These are phyloP conservation scores for Falcunculus frontatus DNA, from an alignment of 2,113 vertebrate genomes.

Conservation along the genomic window DNA sequence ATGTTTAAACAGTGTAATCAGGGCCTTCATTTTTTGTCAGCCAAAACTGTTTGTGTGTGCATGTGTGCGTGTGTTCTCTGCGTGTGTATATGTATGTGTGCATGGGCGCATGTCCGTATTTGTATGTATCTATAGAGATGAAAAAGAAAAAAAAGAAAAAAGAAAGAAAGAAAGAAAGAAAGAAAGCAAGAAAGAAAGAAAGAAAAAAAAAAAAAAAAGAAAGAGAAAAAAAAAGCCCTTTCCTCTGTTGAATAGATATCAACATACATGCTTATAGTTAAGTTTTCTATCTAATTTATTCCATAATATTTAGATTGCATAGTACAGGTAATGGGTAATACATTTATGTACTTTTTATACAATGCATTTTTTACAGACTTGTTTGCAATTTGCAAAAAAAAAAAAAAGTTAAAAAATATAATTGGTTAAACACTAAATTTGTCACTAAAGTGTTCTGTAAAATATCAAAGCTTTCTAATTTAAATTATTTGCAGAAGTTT, in stretches of 20 bases:
- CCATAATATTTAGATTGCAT: conserved; percentile 84
- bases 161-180: conserved; percentile 3
- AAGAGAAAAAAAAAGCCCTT: conserved; percentile 33
- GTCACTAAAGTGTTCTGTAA: conserved; percentile 51
- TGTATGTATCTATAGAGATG: conserved; percentile 72
- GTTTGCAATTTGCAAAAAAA: conserved; percentile 65
- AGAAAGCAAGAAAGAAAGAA: not conserved
- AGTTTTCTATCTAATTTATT: conserved; percentile 89
- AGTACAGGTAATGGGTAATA: conserved; percentile 85
- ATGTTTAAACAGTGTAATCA: conserved; percentile 46
- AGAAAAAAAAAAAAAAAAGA: not conserved
- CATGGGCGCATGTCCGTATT: not conserved
- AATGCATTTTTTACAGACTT: conserved; percentile 66
- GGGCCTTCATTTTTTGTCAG: conserved; percentile 47
- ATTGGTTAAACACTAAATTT: conserved; percentile 55
- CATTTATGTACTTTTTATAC: conserved; percentile 72
- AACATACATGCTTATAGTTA: conserved; percentile 81
- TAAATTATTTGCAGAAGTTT: conserved; percentile 50
- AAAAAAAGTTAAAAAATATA: not conserved
- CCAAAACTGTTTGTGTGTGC: conserved; percentile 42
- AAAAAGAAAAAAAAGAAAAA: conserved; percentile 4
- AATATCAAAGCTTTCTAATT: conserved; percentile 60
- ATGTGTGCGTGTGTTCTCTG: not conserved
- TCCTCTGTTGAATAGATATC: conserved; percentile 83
- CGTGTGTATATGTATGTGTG: not conserved